Base-by-base conservation (phyloP, 2,797 vertebrate genomes). In the Leptodactylus fallax region DNA sequence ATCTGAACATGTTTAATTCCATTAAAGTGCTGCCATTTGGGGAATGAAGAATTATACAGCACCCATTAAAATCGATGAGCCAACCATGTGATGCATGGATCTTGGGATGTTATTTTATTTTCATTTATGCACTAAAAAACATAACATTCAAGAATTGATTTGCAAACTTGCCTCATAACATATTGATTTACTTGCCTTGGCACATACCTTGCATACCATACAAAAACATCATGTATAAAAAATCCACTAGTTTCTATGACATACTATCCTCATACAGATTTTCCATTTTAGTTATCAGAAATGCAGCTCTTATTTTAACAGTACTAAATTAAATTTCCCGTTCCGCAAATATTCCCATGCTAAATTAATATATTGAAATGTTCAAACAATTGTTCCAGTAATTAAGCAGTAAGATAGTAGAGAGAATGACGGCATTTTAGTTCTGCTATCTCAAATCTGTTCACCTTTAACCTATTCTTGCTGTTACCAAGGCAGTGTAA, bases 401-500 rank as follows among this genome's bases (percentile, higher is more conserved):
- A 93, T 94, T 93, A 93, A 93, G 91, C 90, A 93, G 92, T 74
- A 88, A 91, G 90, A 92, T 91, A 93, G 91, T 91, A 91, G 88
- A 90, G 89, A 79, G 90, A 91, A 91, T 77, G 89, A 91, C 91
- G 89, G 90, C 90, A 12, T 90, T 91, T 91, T 83, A 89, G 90
- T 90, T 89, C 83, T 4, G 23, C 90, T 92, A 87, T 88, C 89
- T 85, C 89, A 90, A 91, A 93, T 88, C 77, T 91, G 90, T 89
- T 91, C 92, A 91, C 92, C 93, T 92, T 92, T 93, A 89, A 90
- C 91, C 92, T 92, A 86, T 85, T 87, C 81, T 89, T 88, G 90
- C 91, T 92, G 90, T 85, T 87, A 1, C 87, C 89, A 27, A 85
- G 90, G 49, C 7, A 23, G 88, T 74, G 80, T 90, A 90, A 91